A percentile compares a stretch with the other conserved stretches of the same genome.
Conservation (phyloP, 2,113 vertebrate genomes). For the cattle (Bos taurus) region ARS-UCD2.0 NC_037333.1:88777001-88777500, state of each 20-base stretch:
- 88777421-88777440: background rate
- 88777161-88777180: background rate
- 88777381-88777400: background rate
- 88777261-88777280: background rate
- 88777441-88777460: background rate
- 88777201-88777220: background rate
- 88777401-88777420: background rate
- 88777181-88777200: background rate
- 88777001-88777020: background rate
- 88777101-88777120: background rate
- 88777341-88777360: background rate
- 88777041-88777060: background rate
- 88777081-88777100: background rate
- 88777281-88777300: background rate
- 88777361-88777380: background rate
- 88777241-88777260: fast-evolving
- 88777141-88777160: background rate
- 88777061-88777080: background rate
- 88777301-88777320: background rate
- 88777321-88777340: background rate
- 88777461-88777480: background rate
- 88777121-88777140: background rate
- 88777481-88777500: background rate
- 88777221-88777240: background rate
- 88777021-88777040: background rate